Evolutionary conservation across 2,113 vertebrate genomes (phyloP), one percentile per base, ranked within the genome.

Genomic region (Indicator indicator): DNA sequence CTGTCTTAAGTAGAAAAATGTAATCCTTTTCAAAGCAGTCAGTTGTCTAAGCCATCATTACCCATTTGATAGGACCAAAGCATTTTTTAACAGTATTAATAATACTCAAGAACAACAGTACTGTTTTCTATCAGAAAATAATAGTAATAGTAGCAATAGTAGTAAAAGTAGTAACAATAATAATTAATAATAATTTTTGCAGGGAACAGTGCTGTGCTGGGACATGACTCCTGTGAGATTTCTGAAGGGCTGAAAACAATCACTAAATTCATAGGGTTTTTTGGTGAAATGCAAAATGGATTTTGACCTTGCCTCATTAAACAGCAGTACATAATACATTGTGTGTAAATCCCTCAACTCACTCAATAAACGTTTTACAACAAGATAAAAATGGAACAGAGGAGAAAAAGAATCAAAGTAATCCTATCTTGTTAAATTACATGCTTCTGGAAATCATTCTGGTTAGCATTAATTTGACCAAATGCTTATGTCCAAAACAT

Each of bases 281-380:
- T 91, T 87, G 44, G 59, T 92, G 78, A 89, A 95, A 89, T 58
- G 40, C 24, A 4, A 84, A 82, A 89, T 92, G 84, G 58, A 48
- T 95, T 94, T 94, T 92, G 55, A 82, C 87, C 82, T 95, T 5
- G 4, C 78, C 42, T 96, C 91, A 94, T 96, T 95, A 79, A 94
- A 89, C 78, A 89, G 26, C 54, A 72, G 32, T 84, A 50, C 38
- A 44, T 84, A 78, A 86, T 64, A 65, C 36, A 62, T 91, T 54
- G 78, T 82, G 23, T 92, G 48, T 65, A 86, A 92, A 90, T 56
- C 21, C 15, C 58, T 63, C 74, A 71, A 33, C 32, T 69, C 17
- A 8, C 36, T 56, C 73, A 87, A 42, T 71, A 75, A 86, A 82
- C 42, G 38, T 78, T 90, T 90, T 75, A 16, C 19, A 81, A 11